A percentile compares a stretch with the other conserved stretches of the same genome.
phyloP scores from a whole-genome alignment of 2,888 invertebrate genomes.

The Epinotia demarniana region DNA sequence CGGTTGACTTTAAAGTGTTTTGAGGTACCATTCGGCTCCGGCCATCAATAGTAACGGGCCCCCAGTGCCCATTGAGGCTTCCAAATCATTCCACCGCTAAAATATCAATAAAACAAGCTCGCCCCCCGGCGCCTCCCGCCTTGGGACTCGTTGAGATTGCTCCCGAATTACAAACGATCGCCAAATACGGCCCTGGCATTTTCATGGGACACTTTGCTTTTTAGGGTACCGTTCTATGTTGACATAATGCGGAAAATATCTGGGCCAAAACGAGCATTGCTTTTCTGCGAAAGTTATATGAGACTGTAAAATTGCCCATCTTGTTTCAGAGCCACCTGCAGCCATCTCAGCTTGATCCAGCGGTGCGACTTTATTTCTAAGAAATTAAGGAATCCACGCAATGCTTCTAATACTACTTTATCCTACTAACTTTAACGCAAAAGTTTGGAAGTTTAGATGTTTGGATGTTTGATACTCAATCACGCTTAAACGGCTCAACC shows the following conservation, averaged over 20 bases:
- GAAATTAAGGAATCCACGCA: no score
- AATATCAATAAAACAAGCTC: conserved; percentile 82
- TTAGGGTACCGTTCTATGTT: conserved; percentile 46
- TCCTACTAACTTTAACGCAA: no score
- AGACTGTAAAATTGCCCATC: no score
- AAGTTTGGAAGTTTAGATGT: no score
- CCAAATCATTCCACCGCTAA: conserved; percentile 81
- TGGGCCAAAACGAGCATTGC: background rate
- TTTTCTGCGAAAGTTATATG: background rate
- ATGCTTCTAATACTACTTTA: no score
- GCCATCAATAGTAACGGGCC: conserved; percentile 78
- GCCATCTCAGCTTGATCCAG: no score
- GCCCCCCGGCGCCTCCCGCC: conserved; percentile 52
- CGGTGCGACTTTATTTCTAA: no score
- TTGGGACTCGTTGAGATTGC: conserved; percentile 70
- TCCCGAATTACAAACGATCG: conserved; percentile 72
- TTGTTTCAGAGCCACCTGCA: no score
- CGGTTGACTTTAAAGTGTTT: conserved; percentile 28
- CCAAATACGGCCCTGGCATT: conserved; percentile 68
- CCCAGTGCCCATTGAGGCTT: conserved; percentile 73
- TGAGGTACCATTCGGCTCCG: conserved; percentile 32
- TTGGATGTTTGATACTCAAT: no score
- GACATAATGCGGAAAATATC: background rate
- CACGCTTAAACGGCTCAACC: no score
- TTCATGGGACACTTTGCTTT: conserved; percentile 81